A percentile compares a stretch with the other conserved stretches of the same genome.
These are phyloP conservation scores for Linnaemya vulpina DNA, from an alignment of 2,888 invertebrate species.

Conservation along the genomic window DNA sequence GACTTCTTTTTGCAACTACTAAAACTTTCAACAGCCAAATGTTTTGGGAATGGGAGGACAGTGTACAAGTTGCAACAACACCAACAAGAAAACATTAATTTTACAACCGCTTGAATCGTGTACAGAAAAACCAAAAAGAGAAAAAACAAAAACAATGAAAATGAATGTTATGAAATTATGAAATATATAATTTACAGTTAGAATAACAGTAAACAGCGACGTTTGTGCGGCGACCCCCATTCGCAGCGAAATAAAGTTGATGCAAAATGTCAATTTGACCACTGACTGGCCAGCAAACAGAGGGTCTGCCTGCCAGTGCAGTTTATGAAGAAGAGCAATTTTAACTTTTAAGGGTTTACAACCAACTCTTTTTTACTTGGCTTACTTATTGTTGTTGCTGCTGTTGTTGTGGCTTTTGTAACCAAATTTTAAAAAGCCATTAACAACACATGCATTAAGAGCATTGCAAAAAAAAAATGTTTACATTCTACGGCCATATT, in stretches of 20 bases:
- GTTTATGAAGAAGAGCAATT: conserved; percentile 8
- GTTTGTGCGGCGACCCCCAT: not conserved
- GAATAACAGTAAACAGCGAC: conserved; percentile 30
- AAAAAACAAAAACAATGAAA: not conserved
- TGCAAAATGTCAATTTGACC: conserved; percentile 55
- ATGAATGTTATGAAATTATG: conserved; percentile 77
- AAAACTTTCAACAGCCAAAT: conserved; percentile 13
- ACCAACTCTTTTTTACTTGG: conserved; percentile 5
- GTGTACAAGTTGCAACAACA: conserved; percentile 20
- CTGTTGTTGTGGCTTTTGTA: conserved; percentile 4
- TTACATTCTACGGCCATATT: not conserved
- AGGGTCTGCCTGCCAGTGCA: conserved; percentile 9
- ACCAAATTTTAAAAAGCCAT: conserved; percentile 56
- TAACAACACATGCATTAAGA: conserved; percentile 30
- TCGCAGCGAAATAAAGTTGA: conserved; percentile 1
- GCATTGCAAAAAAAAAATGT: conserved; percentile 3
- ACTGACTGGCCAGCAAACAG: conserved; percentile 55
- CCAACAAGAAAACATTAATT: conserved; percentile 15
- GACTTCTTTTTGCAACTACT: conserved; percentile 11
- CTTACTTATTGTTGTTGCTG: too few relatives aligned
- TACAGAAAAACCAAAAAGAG: not conserved
- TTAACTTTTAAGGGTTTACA: conserved; percentile 25
- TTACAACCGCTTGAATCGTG: conserved; percentile 27
- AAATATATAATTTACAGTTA: conserved; percentile 82
- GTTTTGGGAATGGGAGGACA: not conserved